Evolutionary conservation across 2,888 invertebrate genomes (phyloP).

Genomic region (Allacma fusca): DNA sequence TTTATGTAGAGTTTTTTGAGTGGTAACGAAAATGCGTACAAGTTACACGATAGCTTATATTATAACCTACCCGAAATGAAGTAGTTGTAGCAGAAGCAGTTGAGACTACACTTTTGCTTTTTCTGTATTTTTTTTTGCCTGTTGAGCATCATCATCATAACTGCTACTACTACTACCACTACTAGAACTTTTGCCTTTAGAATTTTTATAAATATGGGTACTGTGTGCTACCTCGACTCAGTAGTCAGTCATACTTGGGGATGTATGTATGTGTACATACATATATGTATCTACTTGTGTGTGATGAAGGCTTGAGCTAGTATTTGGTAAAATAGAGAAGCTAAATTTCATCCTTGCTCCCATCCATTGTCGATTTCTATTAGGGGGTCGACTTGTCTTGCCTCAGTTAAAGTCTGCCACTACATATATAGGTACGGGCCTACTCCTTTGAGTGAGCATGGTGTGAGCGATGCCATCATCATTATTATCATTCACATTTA

Average conservation of each 20-base stretch:
- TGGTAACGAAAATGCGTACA: too few relatives aligned
- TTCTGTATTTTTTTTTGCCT: conserved; percentile 38
- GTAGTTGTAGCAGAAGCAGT: not conserved
- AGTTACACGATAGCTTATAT: too few relatives aligned
- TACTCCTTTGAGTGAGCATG: conserved; percentile 19
- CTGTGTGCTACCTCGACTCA: conserved; percentile 28
- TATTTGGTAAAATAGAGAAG: conserved; percentile 33
- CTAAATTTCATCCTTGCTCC: conserved; percentile 53
- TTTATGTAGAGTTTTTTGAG: too few relatives aligned
- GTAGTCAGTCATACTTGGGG: conserved; percentile 44
- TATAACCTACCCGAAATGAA: too few relatives aligned
- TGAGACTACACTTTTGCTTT: conserved; percentile 17
- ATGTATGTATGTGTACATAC: not conserved
- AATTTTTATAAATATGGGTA: conserved; percentile 4
- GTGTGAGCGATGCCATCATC: conserved; percentile 28
- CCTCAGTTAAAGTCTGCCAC: conserved; percentile 7
- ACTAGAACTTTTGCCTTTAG: not conserved
- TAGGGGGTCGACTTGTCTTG: conserved; percentile 55
- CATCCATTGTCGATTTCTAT: conserved; percentile 55
- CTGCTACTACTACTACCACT: too few relatives aligned
- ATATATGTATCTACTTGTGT: not conserved
- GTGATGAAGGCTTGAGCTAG: conserved; percentile 7
- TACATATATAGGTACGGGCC: not conserved
- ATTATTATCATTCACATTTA: conserved; percentile 37
- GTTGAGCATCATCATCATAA: conserved; percentile 45